These are phyloP conservation scores for Manacus vitellinus DNA, from an alignment of 2,113 vertebrate species.

Conservation along the genomic window DNA sequence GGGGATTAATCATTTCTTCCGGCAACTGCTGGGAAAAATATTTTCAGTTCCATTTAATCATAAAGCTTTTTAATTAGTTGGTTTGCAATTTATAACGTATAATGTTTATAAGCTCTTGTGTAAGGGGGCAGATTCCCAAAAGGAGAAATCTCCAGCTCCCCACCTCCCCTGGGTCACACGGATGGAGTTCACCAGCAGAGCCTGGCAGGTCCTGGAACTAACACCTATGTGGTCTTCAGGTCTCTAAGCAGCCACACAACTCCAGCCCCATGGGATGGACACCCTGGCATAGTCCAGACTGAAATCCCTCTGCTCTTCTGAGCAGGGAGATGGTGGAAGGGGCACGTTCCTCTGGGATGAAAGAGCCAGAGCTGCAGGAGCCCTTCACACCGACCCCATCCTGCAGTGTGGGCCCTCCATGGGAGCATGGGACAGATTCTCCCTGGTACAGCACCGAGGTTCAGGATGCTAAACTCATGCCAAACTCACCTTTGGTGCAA, in stretches of 20 bases:
- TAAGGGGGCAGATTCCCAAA: neutral
- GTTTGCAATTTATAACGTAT: conserved; percentile 47
- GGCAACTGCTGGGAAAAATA: conserved; percentile 70
- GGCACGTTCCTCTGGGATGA: neutral
- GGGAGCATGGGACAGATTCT: neutral
- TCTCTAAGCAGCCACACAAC: neutral
- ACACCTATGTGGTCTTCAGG: accelerated
- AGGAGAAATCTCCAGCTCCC: neutral
- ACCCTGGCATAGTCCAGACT: neutral
- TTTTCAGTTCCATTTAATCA: conserved; percentile 75
- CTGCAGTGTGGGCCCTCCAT: accelerated
- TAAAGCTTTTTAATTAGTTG: conserved; percentile 78
- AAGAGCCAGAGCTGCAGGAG: neutral
- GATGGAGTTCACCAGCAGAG: neutral
- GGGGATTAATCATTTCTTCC: conserved; percentile 74
- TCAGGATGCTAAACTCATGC: neutral
- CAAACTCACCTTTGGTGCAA: neutral
- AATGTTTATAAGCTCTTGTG: neutral
- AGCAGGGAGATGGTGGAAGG: neutral
- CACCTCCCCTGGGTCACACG: neutral
- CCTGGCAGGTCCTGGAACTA: neutral
- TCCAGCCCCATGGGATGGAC: neutral
- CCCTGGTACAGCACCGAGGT: neutral
- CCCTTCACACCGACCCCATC: accelerated
- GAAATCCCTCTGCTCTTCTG: neutral